These are phyloP conservation scores for Nymphicus hollandicus DNA, from an alignment of 2,113 vertebrate species.

Conservation along the genomic window DNA sequence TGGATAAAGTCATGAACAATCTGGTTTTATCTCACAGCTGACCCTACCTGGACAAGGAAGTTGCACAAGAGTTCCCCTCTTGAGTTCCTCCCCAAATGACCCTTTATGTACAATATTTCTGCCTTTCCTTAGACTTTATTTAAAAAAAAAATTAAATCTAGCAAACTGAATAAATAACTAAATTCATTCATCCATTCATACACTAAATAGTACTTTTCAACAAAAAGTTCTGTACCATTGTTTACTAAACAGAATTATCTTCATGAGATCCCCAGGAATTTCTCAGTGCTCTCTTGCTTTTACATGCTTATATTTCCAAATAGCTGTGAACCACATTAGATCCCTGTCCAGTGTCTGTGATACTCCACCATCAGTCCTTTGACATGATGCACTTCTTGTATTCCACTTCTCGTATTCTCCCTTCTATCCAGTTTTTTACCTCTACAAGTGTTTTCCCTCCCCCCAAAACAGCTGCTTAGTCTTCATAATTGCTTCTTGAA, in stretches of 20 bases:
- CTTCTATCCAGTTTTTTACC: background rate
- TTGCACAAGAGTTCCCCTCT: background rate
- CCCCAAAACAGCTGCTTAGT: background rate
- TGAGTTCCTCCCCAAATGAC: background rate
- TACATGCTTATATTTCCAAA: background rate
- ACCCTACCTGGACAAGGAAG: background rate
- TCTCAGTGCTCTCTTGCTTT: background rate
- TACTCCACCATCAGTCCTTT: background rate
- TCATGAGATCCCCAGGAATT: background rate
- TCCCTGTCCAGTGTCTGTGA: background rate
- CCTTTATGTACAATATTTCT: background rate
- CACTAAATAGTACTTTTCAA: background rate
- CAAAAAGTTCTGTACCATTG: background rate
- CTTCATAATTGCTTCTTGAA: background rate
- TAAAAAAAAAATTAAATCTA: background rate
- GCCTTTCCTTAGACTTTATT: background rate
- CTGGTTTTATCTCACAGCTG: background rate
- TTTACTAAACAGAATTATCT: background rate
- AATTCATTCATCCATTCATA: fast-evolving
- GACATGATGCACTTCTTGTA: background rate
- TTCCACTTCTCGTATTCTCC: background rate
- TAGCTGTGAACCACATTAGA: background rate
- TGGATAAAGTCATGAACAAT: background rate
- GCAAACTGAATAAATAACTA: background rate
- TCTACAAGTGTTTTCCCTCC: background rate